Percentiles rank a stretch among this genome's conserved stretches.
Conservation (phyloP, 2,888 invertebrate genomes). For the Macrophya annulata region DNA sequence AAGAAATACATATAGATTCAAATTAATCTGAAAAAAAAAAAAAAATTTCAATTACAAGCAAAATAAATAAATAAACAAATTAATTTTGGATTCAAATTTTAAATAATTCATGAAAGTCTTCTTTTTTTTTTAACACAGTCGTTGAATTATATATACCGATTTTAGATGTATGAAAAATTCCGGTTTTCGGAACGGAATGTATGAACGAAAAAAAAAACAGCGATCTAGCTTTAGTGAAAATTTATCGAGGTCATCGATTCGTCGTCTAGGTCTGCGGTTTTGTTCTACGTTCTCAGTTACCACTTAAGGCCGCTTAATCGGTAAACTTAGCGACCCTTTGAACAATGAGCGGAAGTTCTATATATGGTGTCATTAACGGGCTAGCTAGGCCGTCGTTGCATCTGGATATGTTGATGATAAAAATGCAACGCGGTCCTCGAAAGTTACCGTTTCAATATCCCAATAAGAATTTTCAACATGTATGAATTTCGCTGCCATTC, state of each 20-base stretch:
- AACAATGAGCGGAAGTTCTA: slow-evolving; percentile 53
- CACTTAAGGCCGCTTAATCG: slow-evolving; percentile 36
- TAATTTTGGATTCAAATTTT: neutral
- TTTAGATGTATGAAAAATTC: neutral
- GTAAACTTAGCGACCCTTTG: slow-evolving; percentile 50
- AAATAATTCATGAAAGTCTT: neutral
- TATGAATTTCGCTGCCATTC: neutral
- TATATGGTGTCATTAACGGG: slow-evolving; percentile 26
- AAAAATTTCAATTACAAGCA: neutral
- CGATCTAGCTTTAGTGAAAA: slow-evolving; percentile 25
- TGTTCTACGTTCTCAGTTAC: slow-evolving; percentile 44
- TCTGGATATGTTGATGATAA: slow-evolving; percentile 26
- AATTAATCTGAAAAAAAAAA: neutral
- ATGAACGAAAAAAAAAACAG: neutral
- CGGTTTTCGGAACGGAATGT: neutral
- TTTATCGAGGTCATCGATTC: slow-evolving; percentile 53
- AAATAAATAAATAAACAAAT: neutral
- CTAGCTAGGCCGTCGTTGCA: neutral
- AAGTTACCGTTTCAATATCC: neutral
- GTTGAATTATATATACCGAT: neutral
- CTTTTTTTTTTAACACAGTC: neutral
- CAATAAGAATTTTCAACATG: neutral
- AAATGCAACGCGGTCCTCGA: slow-evolving; percentile 26
- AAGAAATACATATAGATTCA: neutral
- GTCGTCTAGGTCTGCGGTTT: slow-evolving; percentile 24